These are phyloP conservation scores for Achroia grisella DNA, from an alignment of 1,140 invertebrate species.

Conservation along the genomic window DNA sequence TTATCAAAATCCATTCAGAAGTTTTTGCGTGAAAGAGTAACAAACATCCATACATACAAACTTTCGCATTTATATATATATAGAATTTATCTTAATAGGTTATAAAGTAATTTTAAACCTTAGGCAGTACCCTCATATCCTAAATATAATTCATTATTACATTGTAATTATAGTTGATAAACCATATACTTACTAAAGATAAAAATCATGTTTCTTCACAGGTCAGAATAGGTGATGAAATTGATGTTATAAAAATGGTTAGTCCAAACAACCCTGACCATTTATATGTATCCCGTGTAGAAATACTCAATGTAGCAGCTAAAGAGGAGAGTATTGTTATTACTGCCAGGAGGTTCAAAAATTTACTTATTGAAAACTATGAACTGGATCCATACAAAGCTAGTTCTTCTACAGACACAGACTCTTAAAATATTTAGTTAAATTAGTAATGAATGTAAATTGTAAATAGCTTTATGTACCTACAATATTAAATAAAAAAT, in stretches of 20 bases:
- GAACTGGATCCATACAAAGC: constrained; percentile 50
- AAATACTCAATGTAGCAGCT: constrained; percentile 67
- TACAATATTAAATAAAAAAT: constrained; percentile 6
- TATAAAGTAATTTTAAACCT: too few relatives aligned
- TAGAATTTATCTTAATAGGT: too few relatives aligned
- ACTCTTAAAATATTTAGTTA: constrained; percentile 7
- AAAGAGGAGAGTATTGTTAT: constrained; percentile 65
- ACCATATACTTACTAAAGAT: too few relatives aligned
- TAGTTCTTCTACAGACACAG: constrained; percentile 24
- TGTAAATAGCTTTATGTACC: constrained; percentile 1
- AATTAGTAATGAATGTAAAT: constrained; percentile 8
- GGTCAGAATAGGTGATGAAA: constrained; percentile 76
- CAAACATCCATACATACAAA: too few relatives aligned
- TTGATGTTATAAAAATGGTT: constrained; percentile 77
- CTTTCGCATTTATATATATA: too few relatives aligned
- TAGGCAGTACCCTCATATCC: too few relatives aligned
- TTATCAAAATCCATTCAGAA: too few relatives aligned
- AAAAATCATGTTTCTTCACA: constrained; percentile 31
- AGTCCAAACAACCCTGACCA: constrained; percentile 76
- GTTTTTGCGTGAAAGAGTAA: too few relatives aligned
- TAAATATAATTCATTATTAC: too few relatives aligned
- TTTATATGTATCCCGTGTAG: constrained; percentile 76
- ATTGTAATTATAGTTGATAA: too few relatives aligned
- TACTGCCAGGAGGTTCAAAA: constrained; percentile 76
- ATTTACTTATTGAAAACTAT: constrained; percentile 78